Conservation (phyloP, 2,888 invertebrate genomes). For the Zelleria hepariella region DNA sequence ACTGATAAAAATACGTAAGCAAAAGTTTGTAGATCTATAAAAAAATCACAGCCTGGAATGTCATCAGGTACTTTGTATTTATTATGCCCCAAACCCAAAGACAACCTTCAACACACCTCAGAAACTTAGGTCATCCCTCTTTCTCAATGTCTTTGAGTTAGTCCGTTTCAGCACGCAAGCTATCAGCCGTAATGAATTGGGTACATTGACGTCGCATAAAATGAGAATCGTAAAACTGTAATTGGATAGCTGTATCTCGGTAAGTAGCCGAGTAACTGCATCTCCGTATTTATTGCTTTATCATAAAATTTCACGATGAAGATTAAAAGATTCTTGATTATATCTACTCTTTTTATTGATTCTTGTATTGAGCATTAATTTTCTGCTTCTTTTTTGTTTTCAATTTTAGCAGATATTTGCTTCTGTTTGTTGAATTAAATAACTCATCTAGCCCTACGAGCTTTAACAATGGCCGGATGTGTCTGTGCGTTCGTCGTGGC, state of each 20-base stretch:
- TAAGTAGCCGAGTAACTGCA: not conserved
- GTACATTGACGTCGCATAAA: not conserved
- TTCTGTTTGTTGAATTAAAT: not conserved
- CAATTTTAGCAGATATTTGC: not conserved
- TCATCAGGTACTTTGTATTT: too few relatives aligned
- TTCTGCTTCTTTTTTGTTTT: too few relatives aligned
- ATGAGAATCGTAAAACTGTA: not conserved
- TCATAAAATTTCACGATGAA: not conserved
- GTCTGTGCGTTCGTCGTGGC: not conserved
- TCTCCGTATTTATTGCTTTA: not conserved
- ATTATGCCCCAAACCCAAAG: too few relatives aligned
- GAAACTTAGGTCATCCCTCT: too few relatives aligned
- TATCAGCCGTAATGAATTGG: not conserved
- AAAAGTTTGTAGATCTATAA: too few relatives aligned
- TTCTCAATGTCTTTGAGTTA: not conserved
- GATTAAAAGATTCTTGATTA: too few relatives aligned
- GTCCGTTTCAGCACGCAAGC: not conserved
- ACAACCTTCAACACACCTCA: too few relatives aligned
- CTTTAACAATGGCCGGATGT: constrained; percentile 46
- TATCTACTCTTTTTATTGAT: too few relatives aligned
- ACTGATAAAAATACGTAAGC: too few relatives aligned
- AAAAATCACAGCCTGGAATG: too few relatives aligned
- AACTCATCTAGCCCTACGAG: not conserved
- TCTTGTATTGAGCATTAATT: too few relatives aligned
- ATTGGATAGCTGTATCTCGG: not conserved